phyloP scores from a whole-genome alignment of 2,797 vertebrate species.

The Cygnus olor region DNA sequence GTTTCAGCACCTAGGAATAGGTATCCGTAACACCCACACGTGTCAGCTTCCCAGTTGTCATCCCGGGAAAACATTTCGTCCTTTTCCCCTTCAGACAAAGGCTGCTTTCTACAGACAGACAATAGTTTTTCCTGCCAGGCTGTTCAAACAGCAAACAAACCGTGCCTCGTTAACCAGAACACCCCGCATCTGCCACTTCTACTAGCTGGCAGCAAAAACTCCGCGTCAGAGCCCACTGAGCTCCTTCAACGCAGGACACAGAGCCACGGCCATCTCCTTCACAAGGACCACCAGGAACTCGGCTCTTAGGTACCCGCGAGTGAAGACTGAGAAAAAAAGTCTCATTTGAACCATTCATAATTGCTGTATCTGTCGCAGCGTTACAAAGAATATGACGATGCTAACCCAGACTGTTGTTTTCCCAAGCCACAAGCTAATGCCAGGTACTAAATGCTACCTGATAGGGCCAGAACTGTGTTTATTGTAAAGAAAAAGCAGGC shows the following conservation, averaged over 20 bases:
- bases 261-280: background rate
- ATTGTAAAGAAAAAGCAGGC: background rate
- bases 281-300: background rate
- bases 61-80: background rate
- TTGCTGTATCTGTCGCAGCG: background rate
- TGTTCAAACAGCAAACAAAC: background rate
- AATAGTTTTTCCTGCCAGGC: background rate
- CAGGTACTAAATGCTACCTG: background rate
- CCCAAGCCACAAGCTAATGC: background rate
- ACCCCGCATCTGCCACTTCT: background rate
- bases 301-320: background rate
- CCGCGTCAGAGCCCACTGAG: background rate
- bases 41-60: background rate
- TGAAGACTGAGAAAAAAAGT: accelerated
- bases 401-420: background rate
- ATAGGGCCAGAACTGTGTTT: background rate
- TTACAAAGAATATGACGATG: background rate
- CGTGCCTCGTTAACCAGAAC: background rate
- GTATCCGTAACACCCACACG: background rate
- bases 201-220: background rate
- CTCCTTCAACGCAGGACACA: background rate
- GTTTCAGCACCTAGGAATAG: background rate
- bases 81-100: background rate
- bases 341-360: background rate
- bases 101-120: background rate